Evolutionary conservation across 2,888 invertebrate genomes (phyloP).

Genomic region (Priocnemis perturbator): DNA sequence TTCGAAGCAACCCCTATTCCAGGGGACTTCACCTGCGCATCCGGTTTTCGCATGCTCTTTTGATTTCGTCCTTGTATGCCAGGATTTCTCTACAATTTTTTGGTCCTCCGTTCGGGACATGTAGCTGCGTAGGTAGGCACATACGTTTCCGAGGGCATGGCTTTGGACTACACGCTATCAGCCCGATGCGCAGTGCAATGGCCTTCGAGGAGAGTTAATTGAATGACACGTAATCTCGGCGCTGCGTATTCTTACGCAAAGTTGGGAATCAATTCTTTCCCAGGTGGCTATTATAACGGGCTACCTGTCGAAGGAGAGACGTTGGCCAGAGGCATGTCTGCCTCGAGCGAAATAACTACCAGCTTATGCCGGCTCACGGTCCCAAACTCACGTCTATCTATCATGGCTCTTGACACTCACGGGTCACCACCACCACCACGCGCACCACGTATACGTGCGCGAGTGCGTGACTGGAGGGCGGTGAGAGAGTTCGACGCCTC

Average conservation of each 20-base stretch:
- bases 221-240: constrained; percentile 24
- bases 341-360: no score
- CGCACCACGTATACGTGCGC: background rate
- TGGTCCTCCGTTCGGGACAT: constrained; percentile 5
- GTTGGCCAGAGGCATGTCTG: no score
- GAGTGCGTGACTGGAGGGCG: background rate
- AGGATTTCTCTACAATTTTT: constrained; percentile 35
- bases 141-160: no score
- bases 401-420: constrained; percentile 29
- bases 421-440: constrained; percentile 14
- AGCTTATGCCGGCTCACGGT: background rate
- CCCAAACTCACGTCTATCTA: constrained; percentile 21
- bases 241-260: constrained; percentile 20
- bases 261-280: background rate
- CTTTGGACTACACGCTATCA: no score
- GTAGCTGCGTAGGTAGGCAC: background rate
- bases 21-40: constrained; percentile 70
- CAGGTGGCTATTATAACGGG: constrained; percentile 4
- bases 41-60: constrained; percentile 68
- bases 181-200: constrained; percentile 10
- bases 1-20: constrained; percentile 55
- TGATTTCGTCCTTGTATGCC: constrained; percentile 55
- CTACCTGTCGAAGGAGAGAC: no score
- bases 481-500: background rate
- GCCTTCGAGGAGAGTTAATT: constrained; percentile 13